A percentile compares a stretch with the other conserved stretches of the same genome.
These are phyloP conservation scores for Eira barbara DNA, from an alignment of 2,113 vertebrate species.

Conservation along the genomic window DNA sequence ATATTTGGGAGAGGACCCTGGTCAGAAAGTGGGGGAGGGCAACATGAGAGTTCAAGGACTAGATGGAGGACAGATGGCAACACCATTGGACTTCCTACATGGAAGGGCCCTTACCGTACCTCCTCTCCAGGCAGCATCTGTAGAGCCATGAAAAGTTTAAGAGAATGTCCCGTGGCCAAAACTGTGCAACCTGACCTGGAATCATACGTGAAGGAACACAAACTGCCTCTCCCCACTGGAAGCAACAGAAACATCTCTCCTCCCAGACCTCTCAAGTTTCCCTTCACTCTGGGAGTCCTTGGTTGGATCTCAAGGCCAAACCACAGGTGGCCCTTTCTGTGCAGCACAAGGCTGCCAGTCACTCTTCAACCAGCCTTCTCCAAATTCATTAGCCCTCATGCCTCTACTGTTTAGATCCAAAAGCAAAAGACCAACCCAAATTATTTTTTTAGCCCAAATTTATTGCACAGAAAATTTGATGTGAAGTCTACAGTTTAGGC, in stretches of 20 bases:
- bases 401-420: not conserved
- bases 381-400: not conserved
- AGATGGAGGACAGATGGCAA: not conserved
- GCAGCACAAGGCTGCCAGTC: not conserved
- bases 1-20: not conserved
- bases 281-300: not conserved
- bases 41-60: not conserved
- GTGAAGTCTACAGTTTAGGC: not conserved
- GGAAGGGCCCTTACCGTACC: not conserved
- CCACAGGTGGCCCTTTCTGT: not conserved
- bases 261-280: not conserved
- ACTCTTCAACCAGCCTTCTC: not conserved
- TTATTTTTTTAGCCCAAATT: conserved; percentile 33
- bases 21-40: not conserved
- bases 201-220: not conserved
- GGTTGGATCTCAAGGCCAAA: not conserved
- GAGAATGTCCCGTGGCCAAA: not conserved
- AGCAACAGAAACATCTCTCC: not conserved
- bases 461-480: not conserved
- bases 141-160: not conserved
- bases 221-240: not conserved
- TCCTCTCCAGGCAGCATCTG: not conserved
- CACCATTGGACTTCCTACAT: not conserved
- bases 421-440: not conserved
- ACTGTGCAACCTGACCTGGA: not conserved